These are phyloP conservation scores for Tyrophagus putrescentiae DNA, from an alignment of 1,140 invertebrate genomes.

Conservation along the genomic window DNA sequence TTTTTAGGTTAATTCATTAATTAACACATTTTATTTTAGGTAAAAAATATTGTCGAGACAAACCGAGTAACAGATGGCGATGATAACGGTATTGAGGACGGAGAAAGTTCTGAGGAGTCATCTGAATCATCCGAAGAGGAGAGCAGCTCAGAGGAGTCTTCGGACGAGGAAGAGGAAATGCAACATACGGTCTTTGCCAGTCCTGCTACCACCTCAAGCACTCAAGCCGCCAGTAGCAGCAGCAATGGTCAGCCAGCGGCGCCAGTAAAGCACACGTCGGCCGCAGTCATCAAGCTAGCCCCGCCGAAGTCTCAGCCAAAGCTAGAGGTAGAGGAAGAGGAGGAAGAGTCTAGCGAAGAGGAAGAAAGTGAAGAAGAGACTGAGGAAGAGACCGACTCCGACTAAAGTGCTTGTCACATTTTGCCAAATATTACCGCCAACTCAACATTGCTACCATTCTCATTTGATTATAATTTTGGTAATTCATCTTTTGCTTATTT, in stretches of 20 bases:
- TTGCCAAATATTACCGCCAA: background rate
- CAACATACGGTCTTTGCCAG: conserved; percentile 13
- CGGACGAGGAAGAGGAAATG: conserved; percentile 10
- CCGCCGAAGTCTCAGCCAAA: background rate
- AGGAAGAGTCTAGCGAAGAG: conserved; percentile 25
- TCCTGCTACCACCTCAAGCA: background rate
- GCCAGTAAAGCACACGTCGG: background rate
- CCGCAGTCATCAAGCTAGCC: background rate
- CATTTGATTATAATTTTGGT: background rate
- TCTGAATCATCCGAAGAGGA: conserved; percentile 12
- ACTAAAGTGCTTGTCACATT: background rate
- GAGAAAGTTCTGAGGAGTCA: conserved; percentile 4
- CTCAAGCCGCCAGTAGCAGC: background rate
- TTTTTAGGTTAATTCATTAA: too few relatives aligned
- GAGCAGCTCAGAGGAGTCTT: background rate
- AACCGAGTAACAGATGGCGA: background rate
- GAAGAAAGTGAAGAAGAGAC: conserved; percentile 7
- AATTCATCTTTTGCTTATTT: background rate
- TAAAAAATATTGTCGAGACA: conserved; percentile 22
- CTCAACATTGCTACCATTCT: background rate
- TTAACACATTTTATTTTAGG: too few relatives aligned
- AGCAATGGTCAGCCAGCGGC: background rate
- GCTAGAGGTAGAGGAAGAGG: conserved; percentile 16
- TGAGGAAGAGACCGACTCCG: conserved; percentile 15
- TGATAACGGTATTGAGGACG: background rate